These are phyloP conservation scores for Monoplex corrugatus DNA, from an alignment of 2,888 invertebrate species.

Conservation along the genomic window DNA sequence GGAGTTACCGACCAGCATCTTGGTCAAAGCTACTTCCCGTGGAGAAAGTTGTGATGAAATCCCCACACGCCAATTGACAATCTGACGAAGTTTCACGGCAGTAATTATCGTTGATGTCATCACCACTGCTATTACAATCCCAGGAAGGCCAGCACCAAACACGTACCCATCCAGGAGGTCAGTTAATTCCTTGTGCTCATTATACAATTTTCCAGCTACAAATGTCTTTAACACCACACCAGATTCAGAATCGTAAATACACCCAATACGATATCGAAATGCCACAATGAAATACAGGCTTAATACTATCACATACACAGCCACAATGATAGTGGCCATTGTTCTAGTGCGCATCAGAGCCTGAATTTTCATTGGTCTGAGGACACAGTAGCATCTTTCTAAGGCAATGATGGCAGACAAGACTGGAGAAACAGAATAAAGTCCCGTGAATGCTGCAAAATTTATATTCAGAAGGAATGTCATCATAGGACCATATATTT, in stretches of 20 bases:
- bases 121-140: neutral
- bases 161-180: neutral
- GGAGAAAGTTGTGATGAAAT: neutral
- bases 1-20: slow-evolving; percentile 35
- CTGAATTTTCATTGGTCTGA: neutral
- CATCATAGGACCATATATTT: too few relatives aligned
- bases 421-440: too few relatives aligned
- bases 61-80: neutral
- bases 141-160: neutral
- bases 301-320: neutral
- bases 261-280: neutral
- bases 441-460: too few relatives aligned
- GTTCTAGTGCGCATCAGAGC: slow-evolving; percentile 8
- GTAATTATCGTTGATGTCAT: slow-evolving; percentile 23
- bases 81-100: slow-evolving; percentile 15
- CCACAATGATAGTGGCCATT: neutral
- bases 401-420: slow-evolving; percentile 16
- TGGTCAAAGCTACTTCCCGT: slow-evolving; percentile 31
- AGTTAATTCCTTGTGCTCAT: neutral
- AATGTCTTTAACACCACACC: neutral
- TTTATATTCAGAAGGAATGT: too few relatives aligned
- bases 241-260: neutral
- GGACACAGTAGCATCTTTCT: neutral
- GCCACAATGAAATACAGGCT: slow-evolving; percentile 4
- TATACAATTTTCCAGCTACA: neutral